A percentile compares a stretch with the other conserved stretches of the same genome.
Evolutionary conservation across 2,113 vertebrate species (phyloP).

Genomic region (Pangasianodon hypophthalmus): DNA sequence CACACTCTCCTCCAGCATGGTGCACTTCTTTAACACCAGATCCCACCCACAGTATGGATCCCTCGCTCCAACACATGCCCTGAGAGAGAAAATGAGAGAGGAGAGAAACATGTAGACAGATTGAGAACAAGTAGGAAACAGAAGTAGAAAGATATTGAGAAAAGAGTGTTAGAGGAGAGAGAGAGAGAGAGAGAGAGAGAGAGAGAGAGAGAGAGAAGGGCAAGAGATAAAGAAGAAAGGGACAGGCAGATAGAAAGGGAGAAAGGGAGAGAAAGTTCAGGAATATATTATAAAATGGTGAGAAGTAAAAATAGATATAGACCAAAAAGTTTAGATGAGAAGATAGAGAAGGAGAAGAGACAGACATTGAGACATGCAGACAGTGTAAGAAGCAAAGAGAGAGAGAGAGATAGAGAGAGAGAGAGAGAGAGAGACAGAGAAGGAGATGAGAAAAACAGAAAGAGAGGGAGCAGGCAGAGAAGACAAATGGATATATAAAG

Average conservation of each 20-base stretch:
- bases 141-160: conserved; percentile 9
- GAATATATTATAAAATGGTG: not conserved
- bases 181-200: conserved; percentile 11
- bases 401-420: not conserved
- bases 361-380: conserved; percentile 2
- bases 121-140: conserved; percentile 16
- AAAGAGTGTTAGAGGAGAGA: not conserved
- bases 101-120: not conserved
- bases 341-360: not conserved
- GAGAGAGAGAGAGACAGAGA: not conserved
- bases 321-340: conserved; percentile 2
- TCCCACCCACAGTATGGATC: conserved; percentile 99
- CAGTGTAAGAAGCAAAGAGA: not conserved
- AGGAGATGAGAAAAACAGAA: conserved; percentile 1
- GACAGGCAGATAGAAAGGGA: not conserved
- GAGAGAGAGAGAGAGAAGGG: not conserved
- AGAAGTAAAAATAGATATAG: not conserved
- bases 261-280: not conserved
- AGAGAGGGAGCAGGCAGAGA: not conserved
- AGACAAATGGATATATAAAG: conserved; percentile 7
- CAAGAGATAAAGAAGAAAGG: not conserved
- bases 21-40: conserved; percentile 88
- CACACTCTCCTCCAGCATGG: conserved; percentile 90
- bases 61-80: conserved; percentile 88
- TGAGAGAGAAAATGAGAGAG: conserved; percentile 62